phyloP scores from a whole-genome alignment of 2,888 invertebrate species.

The Chalcis sispes region DNA sequence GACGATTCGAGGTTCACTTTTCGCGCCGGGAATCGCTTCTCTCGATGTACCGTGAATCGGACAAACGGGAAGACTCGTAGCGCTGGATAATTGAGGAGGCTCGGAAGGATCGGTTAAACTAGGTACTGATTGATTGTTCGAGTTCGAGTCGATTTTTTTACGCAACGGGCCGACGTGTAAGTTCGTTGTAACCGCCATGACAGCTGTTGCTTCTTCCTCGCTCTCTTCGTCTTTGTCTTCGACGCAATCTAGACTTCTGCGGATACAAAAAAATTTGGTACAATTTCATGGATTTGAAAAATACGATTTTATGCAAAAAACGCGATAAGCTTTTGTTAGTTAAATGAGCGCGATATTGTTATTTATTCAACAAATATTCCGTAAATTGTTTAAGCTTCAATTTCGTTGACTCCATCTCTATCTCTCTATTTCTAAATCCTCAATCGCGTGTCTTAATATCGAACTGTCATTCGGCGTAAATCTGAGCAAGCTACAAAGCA shows the following conservation, averaged over 20 bases:
- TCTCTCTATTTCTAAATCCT: too few relatives aligned
- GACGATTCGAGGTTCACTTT: conserved; percentile 66
- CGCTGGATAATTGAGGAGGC: conserved; percentile 54
- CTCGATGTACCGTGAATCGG: conserved; percentile 63
- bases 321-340: too few relatives aligned
- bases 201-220: conserved; percentile 57
- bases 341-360: too few relatives aligned
- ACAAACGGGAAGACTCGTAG: conserved; percentile 62
- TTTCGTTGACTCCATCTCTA: too few relatives aligned
- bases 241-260: conserved; percentile 67
- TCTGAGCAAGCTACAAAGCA: too few relatives aligned
- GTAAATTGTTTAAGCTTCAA: too few relatives aligned
- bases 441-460: too few relatives aligned
- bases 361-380: too few relatives aligned
- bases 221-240: conserved; percentile 67
- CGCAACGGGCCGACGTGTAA: conserved; percentile 71
- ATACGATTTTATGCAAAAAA: too few relatives aligned
- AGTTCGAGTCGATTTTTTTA: conserved; percentile 65
- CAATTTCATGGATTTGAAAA: too few relatives aligned
- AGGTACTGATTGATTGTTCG: conserved; percentile 67
- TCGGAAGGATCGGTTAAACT: conserved; percentile 64
- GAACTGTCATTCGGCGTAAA: too few relatives aligned
- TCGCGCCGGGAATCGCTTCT: conserved; percentile 6
- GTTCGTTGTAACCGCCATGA: conserved; percentile 68
- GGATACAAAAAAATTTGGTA: conserved; percentile 18